These are phyloP conservation scores for Scelioninae gen. 1 DNA, from an alignment of 2,888 invertebrate genomes.

Conservation along the genomic window DNA sequence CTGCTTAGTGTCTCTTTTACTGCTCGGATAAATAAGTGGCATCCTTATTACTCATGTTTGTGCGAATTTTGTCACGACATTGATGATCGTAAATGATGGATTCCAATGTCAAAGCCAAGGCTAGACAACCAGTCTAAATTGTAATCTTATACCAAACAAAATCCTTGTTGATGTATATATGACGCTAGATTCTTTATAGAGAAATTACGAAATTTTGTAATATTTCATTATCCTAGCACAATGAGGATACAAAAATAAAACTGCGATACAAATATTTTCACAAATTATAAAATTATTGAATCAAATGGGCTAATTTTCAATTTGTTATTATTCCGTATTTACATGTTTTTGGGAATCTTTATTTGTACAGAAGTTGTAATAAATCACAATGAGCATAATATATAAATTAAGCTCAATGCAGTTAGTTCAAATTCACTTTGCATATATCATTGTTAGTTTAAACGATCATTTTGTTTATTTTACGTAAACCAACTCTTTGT, in stretches of 20 bases:
- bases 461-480: neutral
- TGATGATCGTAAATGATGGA: slow-evolving; percentile 19
- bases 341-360: too few relatives aligned
- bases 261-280: too few relatives aligned
- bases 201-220: slow-evolving; percentile 11
- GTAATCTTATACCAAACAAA: slow-evolving; percentile 17
- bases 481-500: neutral
- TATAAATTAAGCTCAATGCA: too few relatives aligned
- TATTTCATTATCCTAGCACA: too few relatives aligned
- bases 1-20: slow-evolving; percentile 28
- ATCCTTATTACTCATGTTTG: slow-evolving; percentile 35
- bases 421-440: too few relatives aligned
- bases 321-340: too few relatives aligned
- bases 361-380: too few relatives aligned
- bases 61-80: slow-evolving; percentile 30
- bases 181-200: neutral
- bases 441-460: too few relatives aligned
- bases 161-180: slow-evolving; percentile 1
- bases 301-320: too few relatives aligned
- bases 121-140: slow-evolving; percentile 21
- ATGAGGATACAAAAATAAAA: neutral
- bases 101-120: slow-evolving; percentile 56
- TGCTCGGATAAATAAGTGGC: slow-evolving; percentile 8
- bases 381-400: too few relatives aligned
- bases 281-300: too few relatives aligned